Evolutionary conservation across 2,113 vertebrate genomes (phyloP).

Genomic region (Rhegmatorhina hoffmannsi): DNA sequence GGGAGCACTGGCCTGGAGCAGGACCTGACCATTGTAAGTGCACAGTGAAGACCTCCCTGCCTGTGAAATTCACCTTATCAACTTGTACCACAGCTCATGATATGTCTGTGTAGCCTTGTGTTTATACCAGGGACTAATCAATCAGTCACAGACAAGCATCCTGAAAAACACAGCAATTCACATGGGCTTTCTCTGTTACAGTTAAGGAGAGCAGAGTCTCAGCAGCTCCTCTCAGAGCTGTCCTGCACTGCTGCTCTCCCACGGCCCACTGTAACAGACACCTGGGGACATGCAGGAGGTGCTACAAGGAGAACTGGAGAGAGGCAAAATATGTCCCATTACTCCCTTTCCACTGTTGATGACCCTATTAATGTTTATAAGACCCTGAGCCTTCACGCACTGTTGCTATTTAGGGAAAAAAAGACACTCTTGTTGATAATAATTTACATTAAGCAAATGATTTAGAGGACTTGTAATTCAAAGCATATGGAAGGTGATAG

Average conservation of each 20-base stretch:
- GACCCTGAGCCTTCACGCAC: background rate
- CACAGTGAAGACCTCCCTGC: background rate
- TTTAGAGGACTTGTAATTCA: background rate
- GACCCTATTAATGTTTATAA: background rate
- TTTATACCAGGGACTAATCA: background rate
- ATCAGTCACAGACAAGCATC: background rate
- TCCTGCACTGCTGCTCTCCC: background rate
- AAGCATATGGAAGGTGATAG: background rate
- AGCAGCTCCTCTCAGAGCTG: background rate
- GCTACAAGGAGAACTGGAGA: background rate
- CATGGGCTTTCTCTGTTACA: rapidly evolving
- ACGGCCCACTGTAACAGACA: background rate
- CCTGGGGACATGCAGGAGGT: background rate
- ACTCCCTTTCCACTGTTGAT: background rate
- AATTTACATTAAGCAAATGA: background rate
- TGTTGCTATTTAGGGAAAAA: background rate
- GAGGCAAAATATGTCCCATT: background rate
- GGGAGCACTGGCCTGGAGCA: background rate
- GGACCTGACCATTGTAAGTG: background rate
- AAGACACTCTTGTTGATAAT: background rate
- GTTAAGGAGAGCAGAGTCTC: background rate
- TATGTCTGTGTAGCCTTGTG: background rate
- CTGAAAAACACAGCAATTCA: background rate
- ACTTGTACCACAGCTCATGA: background rate
- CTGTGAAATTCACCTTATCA: background rate